Percentiles rank a stretch among this genome's conserved stretches.
These are phyloP conservation scores for Smittia aterrima DNA, from an alignment of 2,888 invertebrate genomes.

Conservation along the genomic window DNA sequence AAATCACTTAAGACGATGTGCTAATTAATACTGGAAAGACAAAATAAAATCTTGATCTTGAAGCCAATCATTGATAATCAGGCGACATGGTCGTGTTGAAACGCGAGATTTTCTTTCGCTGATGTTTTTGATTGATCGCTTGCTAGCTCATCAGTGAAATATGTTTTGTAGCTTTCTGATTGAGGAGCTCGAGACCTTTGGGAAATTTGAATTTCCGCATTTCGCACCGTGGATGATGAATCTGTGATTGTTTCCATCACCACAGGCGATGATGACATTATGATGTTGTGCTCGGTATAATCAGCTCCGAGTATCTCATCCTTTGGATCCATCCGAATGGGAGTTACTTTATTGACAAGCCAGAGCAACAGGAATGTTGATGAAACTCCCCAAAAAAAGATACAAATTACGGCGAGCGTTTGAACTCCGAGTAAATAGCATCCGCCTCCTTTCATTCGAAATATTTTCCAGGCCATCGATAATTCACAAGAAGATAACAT, in stretches of 20 bases:
- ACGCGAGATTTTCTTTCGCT: slow-evolving; percentile 18
- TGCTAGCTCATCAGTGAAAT: slow-evolving; percentile 23
- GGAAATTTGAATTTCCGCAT: slow-evolving; percentile 10
- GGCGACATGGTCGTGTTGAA: slow-evolving; percentile 13
- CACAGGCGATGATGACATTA: neutral
- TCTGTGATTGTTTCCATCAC: slow-evolving; percentile 12
- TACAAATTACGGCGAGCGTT: slow-evolving; percentile 62
- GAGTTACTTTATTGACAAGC: slow-evolving; percentile 67
- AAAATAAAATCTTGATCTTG: no score
- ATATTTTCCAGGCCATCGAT: slow-evolving; percentile 56
- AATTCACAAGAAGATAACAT: neutral
- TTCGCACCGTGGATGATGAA: slow-evolving; percentile 6
- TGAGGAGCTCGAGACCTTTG: slow-evolving; percentile 29
- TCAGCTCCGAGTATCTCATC: slow-evolving; percentile 80
- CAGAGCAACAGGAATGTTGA: slow-evolving; percentile 67
- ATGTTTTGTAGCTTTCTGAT: slow-evolving; percentile 28
- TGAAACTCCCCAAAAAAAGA: slow-evolving; percentile 65
- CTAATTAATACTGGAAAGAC: no score
- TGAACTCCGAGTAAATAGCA: slow-evolving; percentile 80
- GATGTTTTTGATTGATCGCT: slow-evolving; percentile 8
- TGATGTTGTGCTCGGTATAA: slow-evolving; percentile 74
- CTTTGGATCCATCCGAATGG: slow-evolving; percentile 73
- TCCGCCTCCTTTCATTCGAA: slow-evolving; percentile 63
- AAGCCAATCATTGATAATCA: no score
- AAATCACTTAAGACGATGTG: no score